Percentiles rank a stretch among this genome's conserved stretches.
Conservation (phyloP, 2,888 invertebrate genomes). For the Hetaerina titia region DNA sequence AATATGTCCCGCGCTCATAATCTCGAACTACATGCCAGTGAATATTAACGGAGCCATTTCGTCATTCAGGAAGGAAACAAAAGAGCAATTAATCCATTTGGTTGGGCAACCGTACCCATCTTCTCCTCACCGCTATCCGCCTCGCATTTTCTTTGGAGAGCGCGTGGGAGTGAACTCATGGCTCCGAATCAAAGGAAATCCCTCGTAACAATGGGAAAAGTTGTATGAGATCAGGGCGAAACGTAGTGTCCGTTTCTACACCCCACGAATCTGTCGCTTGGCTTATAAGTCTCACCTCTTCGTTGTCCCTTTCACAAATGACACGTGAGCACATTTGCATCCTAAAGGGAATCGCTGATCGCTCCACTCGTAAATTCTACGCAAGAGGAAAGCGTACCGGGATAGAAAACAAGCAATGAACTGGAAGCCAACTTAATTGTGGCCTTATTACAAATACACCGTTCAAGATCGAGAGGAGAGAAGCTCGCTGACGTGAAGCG, state of each 20-base stretch:
- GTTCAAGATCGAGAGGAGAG: no score
- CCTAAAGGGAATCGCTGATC: no score
- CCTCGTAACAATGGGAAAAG: not conserved
- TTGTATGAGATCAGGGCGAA: not conserved
- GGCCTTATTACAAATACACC: no score
- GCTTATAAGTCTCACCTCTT: no score
- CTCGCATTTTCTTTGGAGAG: not conserved
- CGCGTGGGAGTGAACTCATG: not conserved
- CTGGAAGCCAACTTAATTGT: no score
- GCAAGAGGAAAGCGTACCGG: no score
- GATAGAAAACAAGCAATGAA: no score
- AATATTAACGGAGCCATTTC: not conserved
- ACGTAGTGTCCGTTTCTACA: not conserved
- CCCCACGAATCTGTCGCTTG: no score
- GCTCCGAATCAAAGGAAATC: not conserved
- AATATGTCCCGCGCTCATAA: not conserved
- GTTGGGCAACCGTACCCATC: not conserved
- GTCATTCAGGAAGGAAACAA: slow-evolving; percentile 25
- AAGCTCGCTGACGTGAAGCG: no score
- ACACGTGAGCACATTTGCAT: no score
- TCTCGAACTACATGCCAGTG: not conserved
- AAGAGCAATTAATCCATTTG: not conserved
- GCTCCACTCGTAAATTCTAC: no score
- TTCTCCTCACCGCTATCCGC: not conserved
- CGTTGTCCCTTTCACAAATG: no score